Base-by-base conservation (phyloP, 2,888 invertebrate genomes). In the Tipula unca region DNA sequence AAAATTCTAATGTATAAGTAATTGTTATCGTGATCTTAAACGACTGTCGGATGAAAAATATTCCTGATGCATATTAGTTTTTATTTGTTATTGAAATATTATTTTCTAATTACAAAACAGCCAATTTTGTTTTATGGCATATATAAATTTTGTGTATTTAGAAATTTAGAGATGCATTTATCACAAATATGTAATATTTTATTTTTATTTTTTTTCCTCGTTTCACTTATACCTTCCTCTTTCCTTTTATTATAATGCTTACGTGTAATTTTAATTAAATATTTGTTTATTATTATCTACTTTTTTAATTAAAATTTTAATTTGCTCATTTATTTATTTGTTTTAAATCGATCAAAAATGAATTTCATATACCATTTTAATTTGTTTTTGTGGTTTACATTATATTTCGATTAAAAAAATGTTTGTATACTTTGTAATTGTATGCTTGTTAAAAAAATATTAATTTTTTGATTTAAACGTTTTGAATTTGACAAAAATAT, bases 301-400 rank as follows among this genome's bases (percentile, higher is more conserved):
- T 85, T 85, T 42, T 69, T n/a, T n/a, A n/a, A 85, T 84, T 48
- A n/a, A 17, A 84, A 85, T 86, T 39, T 84, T 25, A 54, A 29
- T 85, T 83, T 86, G 69, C 36, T 85, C 39, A 84, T n/a, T 84
- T 84, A 32, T 84, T 39, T 82, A 13, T 14, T 82, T 82, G 14
- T 82, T 29, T 10, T 82, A 2, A 82, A 82, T 42, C 14, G 42
- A 42, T 42, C 42, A 42, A 42, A 42, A 42, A 14, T 42, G 42
- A 13, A 42, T 42, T 42, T 42, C 13, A 42, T 14, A 42, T 42
- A 42, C 14, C 3, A n/a, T 42, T 42, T 42, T 42, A 42, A 14
- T 42, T 42, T 42, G 14, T 42, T 35, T 42, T 42, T 42, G 14
- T 42, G 42, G 42, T 42, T 42, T 42, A 42, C 35, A 35, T 35